Evolutionary conservation across 2,797 vertebrate genomes (phyloP).

Genomic region (Cottoperca gobio): DNA sequence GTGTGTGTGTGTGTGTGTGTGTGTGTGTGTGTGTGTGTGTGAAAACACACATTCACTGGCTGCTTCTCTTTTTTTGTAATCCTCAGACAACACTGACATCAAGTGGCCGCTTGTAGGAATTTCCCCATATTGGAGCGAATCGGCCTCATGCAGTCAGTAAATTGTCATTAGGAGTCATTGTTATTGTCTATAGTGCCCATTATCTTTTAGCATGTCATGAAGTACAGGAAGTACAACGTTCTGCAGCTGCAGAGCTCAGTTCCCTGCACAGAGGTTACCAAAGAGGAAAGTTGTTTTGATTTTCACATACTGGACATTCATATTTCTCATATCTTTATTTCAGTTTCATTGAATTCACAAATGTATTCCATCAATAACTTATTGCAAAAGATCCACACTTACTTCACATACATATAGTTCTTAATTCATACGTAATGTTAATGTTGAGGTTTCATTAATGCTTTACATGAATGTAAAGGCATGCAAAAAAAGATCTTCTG

Average conservation of each 20-base stretch:
- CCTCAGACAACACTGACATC: slow-evolving; percentile 61
- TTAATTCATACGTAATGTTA: too few relatives aligned
- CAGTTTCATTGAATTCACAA: too few relatives aligned
- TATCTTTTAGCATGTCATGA: slow-evolving; percentile 3
- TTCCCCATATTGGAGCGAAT: neutral
- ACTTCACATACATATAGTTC: too few relatives aligned
- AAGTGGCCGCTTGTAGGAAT: slow-evolving; percentile 20
- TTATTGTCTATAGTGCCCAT: neutral
- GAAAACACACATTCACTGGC: neutral
- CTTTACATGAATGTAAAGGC: neutral
- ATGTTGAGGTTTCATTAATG: neutral
- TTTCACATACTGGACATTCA: neutral
- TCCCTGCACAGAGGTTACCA: neutral
- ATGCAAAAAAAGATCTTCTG: neutral
- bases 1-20: neutral
- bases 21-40: neutral
- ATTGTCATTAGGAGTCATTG: neutral
- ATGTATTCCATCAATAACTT: too few relatives aligned
- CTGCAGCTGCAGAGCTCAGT: neutral
- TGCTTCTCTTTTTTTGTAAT: neutral
- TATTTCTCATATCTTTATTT: neutral
- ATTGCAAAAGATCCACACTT: too few relatives aligned
- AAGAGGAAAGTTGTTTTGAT: neutral
- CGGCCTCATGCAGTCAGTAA: neutral
- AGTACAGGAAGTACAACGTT: neutral